These are phyloP conservation scores for Hiodon alosoides DNA, from an alignment of 2,113 vertebrate genomes.

Conservation along the genomic window DNA sequence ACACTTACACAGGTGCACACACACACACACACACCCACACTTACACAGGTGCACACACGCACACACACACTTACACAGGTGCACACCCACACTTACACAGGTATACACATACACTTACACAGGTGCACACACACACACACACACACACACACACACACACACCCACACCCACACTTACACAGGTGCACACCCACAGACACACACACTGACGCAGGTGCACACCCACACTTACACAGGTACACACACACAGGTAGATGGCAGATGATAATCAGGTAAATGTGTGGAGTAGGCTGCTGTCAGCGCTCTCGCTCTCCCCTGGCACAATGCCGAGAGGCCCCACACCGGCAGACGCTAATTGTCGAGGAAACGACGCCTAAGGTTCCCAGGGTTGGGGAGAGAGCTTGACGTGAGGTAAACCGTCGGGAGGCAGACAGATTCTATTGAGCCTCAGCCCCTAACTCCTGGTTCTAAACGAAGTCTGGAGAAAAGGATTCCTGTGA, in stretches of 20 bases:
- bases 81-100: background rate
- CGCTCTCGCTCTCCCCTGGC: background rate
- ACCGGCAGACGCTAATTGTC: constrained; percentile 46
- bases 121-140: no score
- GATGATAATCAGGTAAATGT: background rate
- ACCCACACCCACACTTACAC: background rate
- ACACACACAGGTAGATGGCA: background rate
- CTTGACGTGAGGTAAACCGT: background rate
- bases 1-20: no score
- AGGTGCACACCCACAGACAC: constrained; percentile 20
- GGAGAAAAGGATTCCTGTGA: background rate
- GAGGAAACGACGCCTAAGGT: constrained; percentile 47
- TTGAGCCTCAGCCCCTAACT: background rate
- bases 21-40: no score
- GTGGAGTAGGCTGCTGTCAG: background rate
- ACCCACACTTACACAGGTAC: background rate
- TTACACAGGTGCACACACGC: no score
- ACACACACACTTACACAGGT: no score
- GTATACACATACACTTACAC: constrained; percentile 21
- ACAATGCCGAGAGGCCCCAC: constrained; percentile 9
- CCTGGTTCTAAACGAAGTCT: background rate
- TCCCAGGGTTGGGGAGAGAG: constrained; percentile 33
- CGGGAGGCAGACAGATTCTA: background rate
- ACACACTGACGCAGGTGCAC: constrained; percentile 5
- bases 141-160: background rate